Conservation (phyloP, 2,113 vertebrate genomes). For the Poeciliopsis retropinna region DNA sequence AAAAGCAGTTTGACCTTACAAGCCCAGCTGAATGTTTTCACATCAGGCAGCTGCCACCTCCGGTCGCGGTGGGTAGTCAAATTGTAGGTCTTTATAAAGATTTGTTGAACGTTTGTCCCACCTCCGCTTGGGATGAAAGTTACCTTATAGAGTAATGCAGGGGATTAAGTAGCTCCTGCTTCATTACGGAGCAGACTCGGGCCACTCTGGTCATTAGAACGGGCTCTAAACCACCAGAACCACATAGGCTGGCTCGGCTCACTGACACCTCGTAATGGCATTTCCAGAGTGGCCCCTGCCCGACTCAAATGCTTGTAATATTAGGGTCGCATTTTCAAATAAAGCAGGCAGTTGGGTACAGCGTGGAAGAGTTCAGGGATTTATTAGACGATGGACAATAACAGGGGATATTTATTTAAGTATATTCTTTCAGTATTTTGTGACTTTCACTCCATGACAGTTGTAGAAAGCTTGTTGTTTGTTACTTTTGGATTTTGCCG, state of each 20-base stretch:
- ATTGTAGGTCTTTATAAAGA: slow-evolving; percentile 48
- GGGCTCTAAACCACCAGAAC: slow-evolving; percentile 58
- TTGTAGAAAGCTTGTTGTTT: no score
- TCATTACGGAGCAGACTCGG: slow-evolving; percentile 45
- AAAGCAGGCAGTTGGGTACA: slow-evolving; percentile 57
- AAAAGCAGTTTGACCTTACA: slow-evolving; percentile 41
- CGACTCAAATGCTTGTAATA: slow-evolving; percentile 34
- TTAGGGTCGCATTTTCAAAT: slow-evolving; percentile 51
- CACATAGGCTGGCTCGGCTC: slow-evolving; percentile 66
- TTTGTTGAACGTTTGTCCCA: slow-evolving; percentile 45
- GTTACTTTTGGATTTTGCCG: no score
- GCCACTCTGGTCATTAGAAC: slow-evolving; percentile 59
- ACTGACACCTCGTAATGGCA: slow-evolving; percentile 75
- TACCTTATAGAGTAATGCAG: slow-evolving; percentile 68
- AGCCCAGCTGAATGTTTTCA: slow-evolving; percentile 21
- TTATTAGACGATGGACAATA: slow-evolving; percentile 20
- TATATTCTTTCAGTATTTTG: no score
- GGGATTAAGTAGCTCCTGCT: slow-evolving; percentile 47
- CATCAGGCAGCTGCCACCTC: slow-evolving; percentile 31
- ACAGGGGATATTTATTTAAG: not conserved
- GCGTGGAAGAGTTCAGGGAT: slow-evolving; percentile 21
- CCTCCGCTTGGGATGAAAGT: slow-evolving; percentile 50
- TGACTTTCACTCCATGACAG: no score
- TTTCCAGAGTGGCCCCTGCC: slow-evolving; percentile 59
- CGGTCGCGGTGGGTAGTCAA: slow-evolving; percentile 11